phyloP scores from a whole-genome alignment of 92 coral and sea anemone species.

The Porites divaricata region DNA sequence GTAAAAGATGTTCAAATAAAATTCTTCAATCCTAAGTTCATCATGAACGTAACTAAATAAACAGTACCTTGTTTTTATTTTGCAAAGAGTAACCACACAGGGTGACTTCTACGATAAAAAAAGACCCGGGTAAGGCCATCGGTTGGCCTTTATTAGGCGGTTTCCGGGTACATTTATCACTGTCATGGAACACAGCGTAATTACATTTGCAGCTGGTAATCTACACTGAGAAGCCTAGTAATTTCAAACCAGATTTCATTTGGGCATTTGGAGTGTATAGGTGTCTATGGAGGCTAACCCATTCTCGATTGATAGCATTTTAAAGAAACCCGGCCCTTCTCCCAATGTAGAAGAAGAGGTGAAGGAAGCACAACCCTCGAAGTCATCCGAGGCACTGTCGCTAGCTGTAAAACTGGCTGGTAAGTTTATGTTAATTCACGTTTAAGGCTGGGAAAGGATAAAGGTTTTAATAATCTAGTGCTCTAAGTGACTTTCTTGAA shows the following conservation, averaged over 20 bases:
- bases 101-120: slow-evolving; percentile 17
- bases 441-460: neutral
- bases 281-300: slow-evolving; percentile 84
- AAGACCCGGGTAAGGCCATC: neutral
- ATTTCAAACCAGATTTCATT: neutral
- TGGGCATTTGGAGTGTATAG: neutral
- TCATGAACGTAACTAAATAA: neutral
- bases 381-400: slow-evolving; percentile 87
- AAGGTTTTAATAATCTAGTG: too few relatives aligned
- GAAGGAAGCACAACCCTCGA: slow-evolving; percentile 59
- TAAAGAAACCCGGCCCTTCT: slow-evolving; percentile 59
- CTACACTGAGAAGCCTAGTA: neutral
- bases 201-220: slow-evolving; percentile 41
- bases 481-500: neutral
- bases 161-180: slow-evolving; percentile 76
- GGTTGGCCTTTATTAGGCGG: slow-evolving; percentile 34
- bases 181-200: slow-evolving; percentile 58
- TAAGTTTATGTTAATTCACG: slow-evolving; percentile 24
- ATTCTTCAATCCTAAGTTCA: neutral
- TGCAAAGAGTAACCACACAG: slow-evolving; percentile 24
- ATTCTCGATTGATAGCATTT: slow-evolving; percentile 93
- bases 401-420: slow-evolving; percentile 98
- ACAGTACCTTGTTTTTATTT: slow-evolving; percentile 11
- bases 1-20: neutral
- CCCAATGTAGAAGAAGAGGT: slow-evolving; percentile 27